Conservation (phyloP, 2,888 invertebrate species). For the Thereva nobilitata region DNA sequence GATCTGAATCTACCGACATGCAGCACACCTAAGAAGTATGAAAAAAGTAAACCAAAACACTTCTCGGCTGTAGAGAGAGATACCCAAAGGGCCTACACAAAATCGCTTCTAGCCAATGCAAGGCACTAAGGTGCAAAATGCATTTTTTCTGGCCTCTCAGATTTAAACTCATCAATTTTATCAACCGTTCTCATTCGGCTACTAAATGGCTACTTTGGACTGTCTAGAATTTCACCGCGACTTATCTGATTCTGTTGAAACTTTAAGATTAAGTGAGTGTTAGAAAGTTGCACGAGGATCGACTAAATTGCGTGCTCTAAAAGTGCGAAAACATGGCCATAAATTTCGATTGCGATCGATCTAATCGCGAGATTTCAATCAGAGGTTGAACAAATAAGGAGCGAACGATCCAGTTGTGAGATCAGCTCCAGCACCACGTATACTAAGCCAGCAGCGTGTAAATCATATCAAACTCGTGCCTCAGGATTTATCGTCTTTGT, state of each 20-base stretch:
- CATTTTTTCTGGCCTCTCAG: background rate
- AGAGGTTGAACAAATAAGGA: constrained; percentile 23
- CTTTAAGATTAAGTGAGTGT: background rate
- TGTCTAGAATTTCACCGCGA: constrained; percentile 6
- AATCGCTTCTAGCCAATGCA: background rate
- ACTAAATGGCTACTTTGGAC: constrained; percentile 1
- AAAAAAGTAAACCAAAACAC: constrained; percentile 7
- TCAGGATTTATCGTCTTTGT: constrained; percentile 11
- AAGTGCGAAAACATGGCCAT: constrained; percentile 31
- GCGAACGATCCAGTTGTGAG: constrained; percentile 17
- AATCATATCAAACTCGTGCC: constrained; percentile 30
- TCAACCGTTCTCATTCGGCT: constrained; percentile 1
- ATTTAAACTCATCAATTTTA: constrained; percentile 13
- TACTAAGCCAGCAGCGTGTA: constrained; percentile 9
- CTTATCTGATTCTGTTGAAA: constrained; percentile 16
- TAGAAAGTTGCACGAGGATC: constrained; percentile 13
- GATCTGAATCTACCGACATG: constrained; percentile 39
- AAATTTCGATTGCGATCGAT: constrained; percentile 33
- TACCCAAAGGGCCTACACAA: background rate
- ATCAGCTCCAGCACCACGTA: constrained; percentile 1
- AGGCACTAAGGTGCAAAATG: background rate
- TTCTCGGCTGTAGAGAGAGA: background rate
- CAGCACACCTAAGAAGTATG: constrained; percentile 29
- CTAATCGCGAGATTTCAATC: constrained; percentile 32
- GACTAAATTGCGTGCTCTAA: constrained; percentile 23